These are phyloP conservation scores for Apogon hyalosoma DNA, from an alignment of 2,797 vertebrate genomes.

Conservation along the genomic window DNA sequence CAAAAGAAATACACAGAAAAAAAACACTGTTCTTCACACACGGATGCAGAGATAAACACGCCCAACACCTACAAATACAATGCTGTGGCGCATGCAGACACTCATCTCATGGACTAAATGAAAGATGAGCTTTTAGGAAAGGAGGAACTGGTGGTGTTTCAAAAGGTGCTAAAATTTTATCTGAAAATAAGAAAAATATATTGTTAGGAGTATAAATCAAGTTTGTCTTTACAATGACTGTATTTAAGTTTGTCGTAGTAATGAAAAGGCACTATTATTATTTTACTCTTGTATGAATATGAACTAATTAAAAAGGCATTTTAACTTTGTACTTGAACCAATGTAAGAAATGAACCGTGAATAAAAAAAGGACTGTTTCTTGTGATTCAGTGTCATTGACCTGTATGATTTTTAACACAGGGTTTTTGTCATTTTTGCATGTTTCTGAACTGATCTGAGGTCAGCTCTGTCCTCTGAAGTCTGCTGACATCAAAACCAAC, in stretches of 20 bases:
- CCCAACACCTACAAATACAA: constrained; percentile 69
- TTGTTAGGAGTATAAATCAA: constrained; percentile 95
- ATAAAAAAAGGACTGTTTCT: constrained; percentile 90
- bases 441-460: not conserved
- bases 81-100: constrained; percentile 87
- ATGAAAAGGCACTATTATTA: constrained; percentile 95
- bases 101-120: constrained; percentile 82
- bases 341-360: constrained; percentile 86
- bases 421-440: not conserved
- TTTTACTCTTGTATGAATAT: constrained; percentile 98
- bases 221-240: constrained; percentile 98
- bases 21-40: constrained; percentile 58
- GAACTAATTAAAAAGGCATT: constrained; percentile 96
- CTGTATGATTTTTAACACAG: not conserved
- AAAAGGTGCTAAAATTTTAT: constrained; percentile 99
- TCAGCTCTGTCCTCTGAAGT: constrained; percentile 3
- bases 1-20: constrained; percentile 37
- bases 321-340: constrained; percentile 99
- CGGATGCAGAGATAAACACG: constrained; percentile 51
- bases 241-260: constrained; percentile 98
- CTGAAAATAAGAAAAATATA: constrained; percentile 92
- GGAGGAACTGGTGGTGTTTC: constrained; percentile 89
- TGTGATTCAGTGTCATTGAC: constrained; percentile 82
- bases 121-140: constrained; percentile 80
- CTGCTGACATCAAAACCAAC: constrained; percentile 12